Evolutionary conservation across 1,140 invertebrate species (phyloP).

Genomic region (Laupala kohalensis): DNA sequence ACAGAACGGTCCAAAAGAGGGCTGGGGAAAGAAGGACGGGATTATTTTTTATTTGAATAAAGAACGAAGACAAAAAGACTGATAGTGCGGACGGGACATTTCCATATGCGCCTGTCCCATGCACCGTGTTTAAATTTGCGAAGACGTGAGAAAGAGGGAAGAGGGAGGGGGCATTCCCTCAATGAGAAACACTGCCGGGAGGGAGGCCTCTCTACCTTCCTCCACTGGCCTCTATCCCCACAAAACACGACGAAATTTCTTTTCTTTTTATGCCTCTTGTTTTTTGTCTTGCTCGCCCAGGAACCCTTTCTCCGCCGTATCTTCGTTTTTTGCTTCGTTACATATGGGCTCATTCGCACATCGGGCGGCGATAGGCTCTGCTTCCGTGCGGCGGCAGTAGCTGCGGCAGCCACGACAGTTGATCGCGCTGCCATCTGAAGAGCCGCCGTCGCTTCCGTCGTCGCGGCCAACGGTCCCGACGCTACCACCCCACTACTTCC

Average conservation of each 20-base stretch:
- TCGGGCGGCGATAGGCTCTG: neutral
- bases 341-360: slow-evolving; percentile 4
- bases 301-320: slow-evolving; percentile 1
- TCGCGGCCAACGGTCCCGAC: too few species aligned
- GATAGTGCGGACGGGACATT: too few species aligned
- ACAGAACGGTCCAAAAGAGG: neutral
- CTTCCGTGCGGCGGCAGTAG: too few species aligned
- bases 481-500: too few species aligned
- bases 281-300: neutral
- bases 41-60: slow-evolving; percentile 10
- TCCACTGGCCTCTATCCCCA: neutral
- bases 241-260: slow-evolving; percentile 7
- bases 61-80: neutral
- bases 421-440: too few species aligned
- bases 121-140: too few species aligned
- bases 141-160: too few species aligned
- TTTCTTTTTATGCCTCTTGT: neutral
- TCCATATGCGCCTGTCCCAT: too few species aligned
- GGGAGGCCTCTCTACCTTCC: neutral
- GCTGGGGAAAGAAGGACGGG: neutral
- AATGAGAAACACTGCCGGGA: neutral
- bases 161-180: neutral
- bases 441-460: too few species aligned
- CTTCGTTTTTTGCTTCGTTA: slow-evolving; percentile 9
- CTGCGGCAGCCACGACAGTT: too few species aligned